Conservation (phyloP, 1,140 invertebrate species). For the Aphidius gifuensis region DNA sequence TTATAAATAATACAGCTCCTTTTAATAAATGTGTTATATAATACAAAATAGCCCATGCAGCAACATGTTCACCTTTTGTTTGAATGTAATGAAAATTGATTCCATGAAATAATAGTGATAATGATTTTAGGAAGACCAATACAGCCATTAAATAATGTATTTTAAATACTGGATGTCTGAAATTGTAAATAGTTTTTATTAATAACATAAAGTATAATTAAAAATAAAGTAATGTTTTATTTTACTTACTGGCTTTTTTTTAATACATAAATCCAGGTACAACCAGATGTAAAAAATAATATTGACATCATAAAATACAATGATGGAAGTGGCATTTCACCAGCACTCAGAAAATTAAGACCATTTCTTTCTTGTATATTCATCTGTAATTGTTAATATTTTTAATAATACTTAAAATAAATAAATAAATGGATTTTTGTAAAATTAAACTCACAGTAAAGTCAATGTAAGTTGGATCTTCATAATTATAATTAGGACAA, state of each 20-base stretch:
- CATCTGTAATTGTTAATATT: slow-evolving; percentile 58
- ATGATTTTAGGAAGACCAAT: slow-evolving; percentile 87
- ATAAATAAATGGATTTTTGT: background rate
- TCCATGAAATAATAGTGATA: slow-evolving; percentile 92
- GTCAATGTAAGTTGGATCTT: slow-evolving; percentile 56
- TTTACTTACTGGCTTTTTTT: slow-evolving; percentile 72
- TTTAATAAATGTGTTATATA: slow-evolving; percentile 96
- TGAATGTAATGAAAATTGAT: slow-evolving; percentile 97
- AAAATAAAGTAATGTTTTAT: background rate
- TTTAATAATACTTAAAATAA: slow-evolving; percentile 17
- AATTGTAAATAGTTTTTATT: slow-evolving; percentile 32
- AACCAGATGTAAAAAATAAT: slow-evolving; percentile 83
- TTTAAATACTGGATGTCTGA: slow-evolving; percentile 83
- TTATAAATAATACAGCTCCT: slow-evolving; percentile 93
- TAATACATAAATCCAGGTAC: slow-evolving; percentile 89
- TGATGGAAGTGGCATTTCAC: slow-evolving; percentile 91
- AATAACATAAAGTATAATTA: background rate
- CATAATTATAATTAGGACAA: slow-evolving; percentile 72
- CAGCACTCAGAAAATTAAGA: slow-evolving; percentile 91
- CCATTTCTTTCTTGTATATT: slow-evolving; percentile 81
- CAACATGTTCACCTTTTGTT: slow-evolving; percentile 88
- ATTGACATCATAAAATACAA: slow-evolving; percentile 90
- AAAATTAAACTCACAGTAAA: slow-evolving; percentile 60
- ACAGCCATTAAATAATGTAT: slow-evolving; percentile 97
- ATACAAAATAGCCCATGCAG: slow-evolving; percentile 95